These are phyloP conservation scores for Hylaeus volcanicus DNA, from an alignment of 1,140 invertebrate species.

Conservation along the genomic window DNA sequence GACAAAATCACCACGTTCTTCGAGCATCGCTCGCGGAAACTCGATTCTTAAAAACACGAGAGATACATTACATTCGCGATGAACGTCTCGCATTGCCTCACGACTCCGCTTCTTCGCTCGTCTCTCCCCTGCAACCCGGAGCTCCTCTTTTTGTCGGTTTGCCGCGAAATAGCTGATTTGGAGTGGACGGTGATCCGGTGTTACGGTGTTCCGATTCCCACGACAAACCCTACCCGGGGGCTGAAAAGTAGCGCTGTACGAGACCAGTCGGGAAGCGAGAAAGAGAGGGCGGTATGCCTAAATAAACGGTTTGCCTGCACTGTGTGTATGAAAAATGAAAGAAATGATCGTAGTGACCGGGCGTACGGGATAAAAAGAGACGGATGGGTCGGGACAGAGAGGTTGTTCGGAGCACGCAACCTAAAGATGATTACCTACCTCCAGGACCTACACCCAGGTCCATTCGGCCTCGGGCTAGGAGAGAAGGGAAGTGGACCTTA, in stretches of 20 bases:
- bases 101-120: too few species aligned
- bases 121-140: too few species aligned
- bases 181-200: not conserved
- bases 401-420: constrained; percentile 77
- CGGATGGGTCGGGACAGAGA: constrained; percentile 43
- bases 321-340: constrained; percentile 73
- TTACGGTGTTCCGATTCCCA: constrained; percentile 53
- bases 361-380: not conserved
- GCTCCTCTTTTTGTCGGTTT: not conserved
- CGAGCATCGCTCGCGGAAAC: too few species aligned
- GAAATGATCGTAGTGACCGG: constrained; percentile 58
- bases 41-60: too few species aligned
- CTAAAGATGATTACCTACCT: constrained; percentile 77
- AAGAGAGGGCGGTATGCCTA: constrained; percentile 68
- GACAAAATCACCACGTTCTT: too few species aligned
- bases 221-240: constrained; percentile 44
- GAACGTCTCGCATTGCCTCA: too few species aligned
- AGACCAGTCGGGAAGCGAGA: constrained; percentile 11
- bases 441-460: constrained; percentile 60
- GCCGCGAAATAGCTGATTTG: not conserved
- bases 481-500: constrained; percentile 46
- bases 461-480: constrained; percentile 55
- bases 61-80: too few species aligned
- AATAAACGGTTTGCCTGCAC: constrained; percentile 75
- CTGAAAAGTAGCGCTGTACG: constrained; percentile 36